A percentile compares a stretch with the other conserved stretches of the same genome.
phyloP scores from a whole-genome alignment of 30 jellyfish, hydroid and myxozoan genomes.

The Nemopilema nomurai region DNA sequence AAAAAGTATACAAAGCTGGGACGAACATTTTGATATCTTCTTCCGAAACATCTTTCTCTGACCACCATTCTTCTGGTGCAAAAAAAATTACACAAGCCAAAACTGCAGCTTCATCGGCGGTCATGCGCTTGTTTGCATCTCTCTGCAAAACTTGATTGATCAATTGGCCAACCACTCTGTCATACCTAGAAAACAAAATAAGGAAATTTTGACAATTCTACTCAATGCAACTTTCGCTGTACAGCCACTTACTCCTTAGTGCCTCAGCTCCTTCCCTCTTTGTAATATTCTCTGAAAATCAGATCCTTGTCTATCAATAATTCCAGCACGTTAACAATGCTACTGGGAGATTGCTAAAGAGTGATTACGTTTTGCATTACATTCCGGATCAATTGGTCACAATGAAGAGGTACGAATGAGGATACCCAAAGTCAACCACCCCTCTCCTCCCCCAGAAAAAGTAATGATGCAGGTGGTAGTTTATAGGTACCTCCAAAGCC shows the following conservation, averaged over 20 bases:
- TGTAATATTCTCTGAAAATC: too few relatives aligned
- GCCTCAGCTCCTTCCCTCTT: too few relatives aligned
- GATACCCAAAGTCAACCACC: neutral
- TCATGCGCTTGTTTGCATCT: conserved; percentile 52
- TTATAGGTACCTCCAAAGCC: conserved; percentile 42
- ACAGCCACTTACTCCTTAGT: too few relatives aligned
- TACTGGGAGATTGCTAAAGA: too few relatives aligned
- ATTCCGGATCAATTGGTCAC: neutral
- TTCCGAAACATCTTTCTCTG: neutral
- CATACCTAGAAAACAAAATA: conserved; percentile 14
- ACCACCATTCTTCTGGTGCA: conserved; percentile 71
- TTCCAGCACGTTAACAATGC: too few relatives aligned
- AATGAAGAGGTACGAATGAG: neutral
- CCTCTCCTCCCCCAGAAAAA: neutral
- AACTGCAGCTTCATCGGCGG: conserved; percentile 74
- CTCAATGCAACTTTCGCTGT: too few relatives aligned
- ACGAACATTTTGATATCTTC: conserved; percentile 41
- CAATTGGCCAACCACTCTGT: conserved; percentile 16
- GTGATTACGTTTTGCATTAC: too few relatives aligned
- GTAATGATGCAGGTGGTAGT: neutral
- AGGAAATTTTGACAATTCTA: too few relatives aligned
- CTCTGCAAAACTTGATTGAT: conserved; percentile 30
- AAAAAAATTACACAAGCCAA: conserved; percentile 32
- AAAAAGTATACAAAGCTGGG: neutral
- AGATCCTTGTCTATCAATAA: too few relatives aligned